Base-by-base conservation (phyloP, 2,888 invertebrate species). In the Neoaliturus tenellus region DNA sequence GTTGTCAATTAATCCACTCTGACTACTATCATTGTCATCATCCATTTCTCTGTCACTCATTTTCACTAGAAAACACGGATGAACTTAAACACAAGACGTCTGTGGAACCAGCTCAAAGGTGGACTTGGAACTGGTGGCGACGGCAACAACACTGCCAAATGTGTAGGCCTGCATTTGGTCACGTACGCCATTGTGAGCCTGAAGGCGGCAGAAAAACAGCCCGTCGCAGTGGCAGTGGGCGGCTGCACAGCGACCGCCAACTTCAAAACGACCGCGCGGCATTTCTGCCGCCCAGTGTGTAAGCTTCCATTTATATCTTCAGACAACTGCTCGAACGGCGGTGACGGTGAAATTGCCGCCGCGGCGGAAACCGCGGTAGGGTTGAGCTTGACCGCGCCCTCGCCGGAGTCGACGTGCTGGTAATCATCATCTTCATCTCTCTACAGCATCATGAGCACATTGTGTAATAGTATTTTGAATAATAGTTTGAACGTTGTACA, bases 151-250 rank as follows among this genome's bases (percentile, higher is more conserved):
- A 84, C 73, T 81, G 82, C 71, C 35, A 44, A 82, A 82, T 85
- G 62, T 82, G 84, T 71, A 85, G 84, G 44, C 84, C n/a, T 41
- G 67, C 80, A 51, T 84, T 85, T 85, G 78, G 85, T 82, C 81
- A 85, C 82, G 80, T 84, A 82, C 58, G 82, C 85, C 83, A 84
- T 84, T 81, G 44, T 73, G 75, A 41, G 58, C 51, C 51, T n/a
- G 25, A 84, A 41, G 71, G 62, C 35, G 55, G 75, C 62, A 55
- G 5, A 84, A 80, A 41, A 58, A 80, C 39, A 51, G 81, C 31
- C 73, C 14, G 33, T 73, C 62, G 81, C 80, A 84, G 84, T 84
- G 81, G 81, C 81, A 81, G 81, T 80, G 73, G 48, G 69, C 75
- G 81, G 67, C 39, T 67, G 78, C 69, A 62, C 17, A 84, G 39